These are phyloP conservation scores for Drosophila arizonae DNA, from an alignment of 1,140 invertebrate genomes.

Conservation along the genomic window DNA sequence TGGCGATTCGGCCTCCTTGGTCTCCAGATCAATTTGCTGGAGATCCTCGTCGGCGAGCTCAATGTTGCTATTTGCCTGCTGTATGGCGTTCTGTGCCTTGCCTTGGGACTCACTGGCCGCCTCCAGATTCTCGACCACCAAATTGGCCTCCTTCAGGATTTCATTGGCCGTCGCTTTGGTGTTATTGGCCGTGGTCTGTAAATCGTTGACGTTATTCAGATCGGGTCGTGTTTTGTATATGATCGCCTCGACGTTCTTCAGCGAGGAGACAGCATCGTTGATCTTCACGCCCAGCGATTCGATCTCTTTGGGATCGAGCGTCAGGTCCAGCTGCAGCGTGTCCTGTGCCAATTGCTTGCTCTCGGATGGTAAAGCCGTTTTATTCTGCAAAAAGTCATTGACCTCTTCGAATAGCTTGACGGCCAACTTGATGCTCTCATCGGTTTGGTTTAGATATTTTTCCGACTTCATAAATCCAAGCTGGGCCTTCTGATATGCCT, in stretches of 20 bases:
- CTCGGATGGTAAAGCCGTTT: conserved; percentile 91
- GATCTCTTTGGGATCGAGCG: conserved; percentile 93
- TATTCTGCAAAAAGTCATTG: conserved; percentile 89
- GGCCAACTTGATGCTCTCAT: conserved; percentile 84
- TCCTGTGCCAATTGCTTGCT: conserved; percentile 90
- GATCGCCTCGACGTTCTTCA: conserved; percentile 95
- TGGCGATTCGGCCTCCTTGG: conserved; percentile 88
- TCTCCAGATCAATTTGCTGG: conserved; percentile 86
- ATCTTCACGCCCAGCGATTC: conserved; percentile 91
- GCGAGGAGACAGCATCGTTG: conserved; percentile 91
- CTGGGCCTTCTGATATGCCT: conserved; percentile 84
- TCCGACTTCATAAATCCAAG: conserved; percentile 83
- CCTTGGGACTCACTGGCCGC: conserved; percentile 91
- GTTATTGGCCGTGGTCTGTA: conserved; percentile 90
- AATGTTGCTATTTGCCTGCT: conserved; percentile 91
- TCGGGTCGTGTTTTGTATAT: conserved; percentile 92
- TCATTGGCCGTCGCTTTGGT: conserved; percentile 87
- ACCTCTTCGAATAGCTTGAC: conserved; percentile 87
- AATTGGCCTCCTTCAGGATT: conserved; percentile 85
- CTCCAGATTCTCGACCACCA: conserved; percentile 85
- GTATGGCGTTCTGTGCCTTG: conserved; percentile 90
- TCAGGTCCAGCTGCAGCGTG: conserved; percentile 87
- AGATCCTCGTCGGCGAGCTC: conserved; percentile 89
- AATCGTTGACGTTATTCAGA: conserved; percentile 87
- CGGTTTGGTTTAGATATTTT: conserved; percentile 83